phyloP scores from a whole-genome alignment of 64 coral and sea anemone genomes.

The Stylophora pistillata region DNA sequence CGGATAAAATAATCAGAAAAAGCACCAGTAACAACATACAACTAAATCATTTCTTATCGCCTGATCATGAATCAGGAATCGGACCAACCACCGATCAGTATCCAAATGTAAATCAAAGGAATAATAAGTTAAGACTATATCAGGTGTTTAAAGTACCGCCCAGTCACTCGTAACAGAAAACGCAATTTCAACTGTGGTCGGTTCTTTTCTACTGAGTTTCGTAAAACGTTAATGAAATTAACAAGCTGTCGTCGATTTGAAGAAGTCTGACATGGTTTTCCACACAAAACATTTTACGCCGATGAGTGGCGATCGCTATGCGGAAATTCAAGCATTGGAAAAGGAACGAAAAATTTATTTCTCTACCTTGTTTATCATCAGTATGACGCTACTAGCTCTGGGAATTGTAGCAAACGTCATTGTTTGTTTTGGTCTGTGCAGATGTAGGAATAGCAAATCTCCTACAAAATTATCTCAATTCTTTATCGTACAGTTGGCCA shows the following conservation, averaged over 20 bases:
- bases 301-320: neutral
- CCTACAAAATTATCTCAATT: conserved; percentile 14
- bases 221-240: too few species aligned
- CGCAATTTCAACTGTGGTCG: too few species aligned
- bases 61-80: too few species aligned
- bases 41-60: too few species aligned
- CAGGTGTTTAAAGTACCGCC: too few species aligned
- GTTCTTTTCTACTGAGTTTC: too few species aligned
- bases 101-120: too few species aligned
- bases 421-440: conserved; percentile 23
- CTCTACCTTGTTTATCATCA: neutral
- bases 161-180: too few species aligned
- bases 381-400: neutral
- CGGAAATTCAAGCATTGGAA: neutral
- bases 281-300: neutral
- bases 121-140: too few species aligned
- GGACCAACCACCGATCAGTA: too few species aligned
- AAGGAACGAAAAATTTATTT: neutral
- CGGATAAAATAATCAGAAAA: too few species aligned
- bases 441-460: neutral
- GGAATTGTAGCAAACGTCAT: conserved; percentile 23
- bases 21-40: too few species aligned
- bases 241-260: neutral
- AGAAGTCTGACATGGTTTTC: neutral
- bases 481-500: conserved; percentile 10